These are phyloP conservation scores for Itoplectis maculator DNA, from an alignment of 2,888 invertebrate genomes.

Conservation along the genomic window DNA sequence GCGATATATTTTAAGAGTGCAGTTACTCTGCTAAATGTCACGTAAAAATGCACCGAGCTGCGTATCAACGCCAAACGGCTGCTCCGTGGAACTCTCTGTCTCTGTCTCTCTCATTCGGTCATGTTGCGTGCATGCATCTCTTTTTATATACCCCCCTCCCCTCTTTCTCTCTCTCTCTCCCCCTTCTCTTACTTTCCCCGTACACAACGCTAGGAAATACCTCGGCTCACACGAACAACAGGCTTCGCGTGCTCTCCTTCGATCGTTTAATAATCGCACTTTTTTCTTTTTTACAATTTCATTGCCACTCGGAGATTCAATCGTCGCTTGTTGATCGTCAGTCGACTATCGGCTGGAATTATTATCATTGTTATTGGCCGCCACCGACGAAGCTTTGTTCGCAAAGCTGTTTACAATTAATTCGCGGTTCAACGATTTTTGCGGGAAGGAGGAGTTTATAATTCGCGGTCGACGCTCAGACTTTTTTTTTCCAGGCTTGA, in stretches of 20 bases:
- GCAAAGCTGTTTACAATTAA: slow-evolving; percentile 3
- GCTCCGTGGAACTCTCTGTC: slow-evolving; percentile 10
- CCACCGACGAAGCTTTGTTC: not conserved
- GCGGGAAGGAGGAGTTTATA: not conserved
- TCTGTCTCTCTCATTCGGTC: slow-evolving; percentile 1
- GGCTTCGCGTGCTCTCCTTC: slow-evolving; percentile 24
- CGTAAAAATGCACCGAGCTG: slow-evolving; percentile 53
- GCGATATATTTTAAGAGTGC: slow-evolving; percentile 60
- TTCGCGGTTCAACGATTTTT: not conserved
- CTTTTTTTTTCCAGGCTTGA: not conserved
- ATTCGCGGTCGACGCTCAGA: not conserved
- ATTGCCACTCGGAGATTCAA: not conserved
- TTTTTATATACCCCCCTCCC: not conserved
- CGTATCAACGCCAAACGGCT: slow-evolving; percentile 23
- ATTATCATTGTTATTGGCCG: slow-evolving; percentile 11
- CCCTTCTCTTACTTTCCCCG: slow-evolving; percentile 28
- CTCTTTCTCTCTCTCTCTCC: slow-evolving; percentile 7
- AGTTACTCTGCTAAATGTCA: slow-evolving; percentile 54
- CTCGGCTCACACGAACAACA: not conserved
- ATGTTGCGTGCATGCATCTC: not conserved
- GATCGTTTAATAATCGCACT: slow-evolving; percentile 5
- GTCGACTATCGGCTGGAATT: slow-evolving; percentile 15
- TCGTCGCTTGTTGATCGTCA: slow-evolving; percentile 19
- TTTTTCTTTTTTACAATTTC: slow-evolving; percentile 12
- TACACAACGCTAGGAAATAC: slow-evolving; percentile 3